Percentiles rank a stretch among this genome's conserved stretches.
These are phyloP conservation scores for Antechinus stuartii DNA, from an alignment of 2,113 vertebrate species.

Conservation along the genomic window DNA sequence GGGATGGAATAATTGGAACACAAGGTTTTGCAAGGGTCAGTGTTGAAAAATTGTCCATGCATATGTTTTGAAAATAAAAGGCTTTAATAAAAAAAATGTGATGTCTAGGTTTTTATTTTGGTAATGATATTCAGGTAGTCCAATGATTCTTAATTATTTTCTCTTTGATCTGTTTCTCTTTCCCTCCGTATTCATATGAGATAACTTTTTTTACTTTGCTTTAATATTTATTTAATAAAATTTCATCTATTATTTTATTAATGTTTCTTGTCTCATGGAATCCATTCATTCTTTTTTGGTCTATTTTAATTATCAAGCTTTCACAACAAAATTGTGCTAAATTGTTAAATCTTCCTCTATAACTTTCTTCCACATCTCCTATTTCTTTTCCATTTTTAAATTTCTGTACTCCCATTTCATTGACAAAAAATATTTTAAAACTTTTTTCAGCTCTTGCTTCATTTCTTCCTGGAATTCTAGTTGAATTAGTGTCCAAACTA, in stretches of 20 bases:
- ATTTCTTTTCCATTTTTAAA: background rate
- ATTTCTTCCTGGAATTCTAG: background rate
- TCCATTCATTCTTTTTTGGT: background rate
- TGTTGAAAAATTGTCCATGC: too few relatives aligned
- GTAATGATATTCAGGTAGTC: background rate
- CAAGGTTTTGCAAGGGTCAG: too few relatives aligned
- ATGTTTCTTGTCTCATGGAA: background rate
- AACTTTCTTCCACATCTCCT: background rate
- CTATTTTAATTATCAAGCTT: background rate
- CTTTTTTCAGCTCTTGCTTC: background rate
- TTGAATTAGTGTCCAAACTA: too few relatives aligned
- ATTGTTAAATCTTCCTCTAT: background rate
- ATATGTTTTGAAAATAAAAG: too few relatives aligned
- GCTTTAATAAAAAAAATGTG: background rate
- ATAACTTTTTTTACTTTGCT: too few relatives aligned
- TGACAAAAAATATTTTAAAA: background rate
- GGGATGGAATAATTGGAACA: too few relatives aligned
- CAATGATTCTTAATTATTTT: background rate
- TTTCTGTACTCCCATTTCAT: background rate
- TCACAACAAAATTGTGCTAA: background rate
- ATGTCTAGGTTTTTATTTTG: background rate
- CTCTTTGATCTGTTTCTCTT: background rate
- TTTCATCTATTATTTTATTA: background rate
- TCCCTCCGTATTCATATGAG: background rate
- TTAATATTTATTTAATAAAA: too few relatives aligned